Evolutionary conservation across 2,797 vertebrate species (phyloP).

Genomic region (Danio jaintianensis): DNA sequence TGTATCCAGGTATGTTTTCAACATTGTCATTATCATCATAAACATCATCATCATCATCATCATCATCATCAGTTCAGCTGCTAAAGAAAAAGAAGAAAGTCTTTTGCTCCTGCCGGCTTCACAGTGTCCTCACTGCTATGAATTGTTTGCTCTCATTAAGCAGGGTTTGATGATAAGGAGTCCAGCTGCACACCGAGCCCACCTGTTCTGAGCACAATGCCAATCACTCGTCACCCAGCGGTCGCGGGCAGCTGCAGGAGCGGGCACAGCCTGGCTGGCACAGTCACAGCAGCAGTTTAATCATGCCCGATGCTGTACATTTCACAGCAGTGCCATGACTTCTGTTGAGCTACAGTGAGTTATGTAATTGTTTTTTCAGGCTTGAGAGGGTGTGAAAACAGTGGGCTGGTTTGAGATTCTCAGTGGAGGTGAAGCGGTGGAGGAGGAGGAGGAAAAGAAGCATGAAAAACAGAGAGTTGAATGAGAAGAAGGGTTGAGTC

Average conservation of each 20-base stretch:
- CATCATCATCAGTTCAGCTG: conserved; percentile 30
- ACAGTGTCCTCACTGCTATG: neutral
- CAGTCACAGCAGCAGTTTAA: conserved; percentile 12
- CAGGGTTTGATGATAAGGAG: neutral
- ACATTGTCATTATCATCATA: conserved; percentile 19
- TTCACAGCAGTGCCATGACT: conserved; percentile 19
- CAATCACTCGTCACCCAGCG: conserved; percentile 39
- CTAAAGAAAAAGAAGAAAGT: neutral
- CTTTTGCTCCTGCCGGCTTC: neutral
- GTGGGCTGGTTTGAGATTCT: conserved; percentile 41
- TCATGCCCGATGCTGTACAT: conserved; percentile 13
- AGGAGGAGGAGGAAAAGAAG: conserved; percentile 28
- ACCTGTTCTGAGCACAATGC: conserved; percentile 45
- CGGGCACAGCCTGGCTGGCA: conserved; percentile 21
- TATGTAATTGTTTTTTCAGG: conserved; percentile 31
- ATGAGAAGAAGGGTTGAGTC: neutral
- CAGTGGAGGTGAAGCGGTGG: conserved; percentile 33
- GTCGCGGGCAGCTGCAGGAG: conserved; percentile 42
- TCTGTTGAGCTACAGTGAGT: conserved; percentile 22
- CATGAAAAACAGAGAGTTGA: conserved; percentile 25
- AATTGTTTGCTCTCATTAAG: conserved; percentile 43
- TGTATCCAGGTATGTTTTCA: neutral
- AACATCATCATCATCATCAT: no score
- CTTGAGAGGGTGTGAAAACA: conserved; percentile 42
- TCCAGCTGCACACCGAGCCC: conserved; percentile 47